A percentile compares a stretch with the other conserved stretches of the same genome.
These are phyloP conservation scores for Pungitius pungitius DNA, from an alignment of 2,113 vertebrate genomes.

Conservation along the genomic window DNA sequence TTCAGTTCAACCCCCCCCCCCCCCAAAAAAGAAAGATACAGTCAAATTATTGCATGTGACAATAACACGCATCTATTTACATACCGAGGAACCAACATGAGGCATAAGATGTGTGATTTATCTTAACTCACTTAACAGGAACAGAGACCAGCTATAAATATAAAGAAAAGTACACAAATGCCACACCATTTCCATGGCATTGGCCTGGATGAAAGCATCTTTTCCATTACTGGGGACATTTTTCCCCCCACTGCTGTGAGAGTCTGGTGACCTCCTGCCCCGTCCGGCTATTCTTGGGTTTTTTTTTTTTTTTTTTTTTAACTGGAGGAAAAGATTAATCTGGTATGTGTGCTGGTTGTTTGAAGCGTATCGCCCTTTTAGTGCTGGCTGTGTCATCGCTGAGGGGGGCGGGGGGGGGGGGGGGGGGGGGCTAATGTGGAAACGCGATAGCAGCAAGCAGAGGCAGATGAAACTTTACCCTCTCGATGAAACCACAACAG, in stretches of 20 bases:
- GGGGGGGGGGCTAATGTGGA: too few relatives aligned
- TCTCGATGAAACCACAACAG: too few relatives aligned
- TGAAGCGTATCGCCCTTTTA: too few relatives aligned
- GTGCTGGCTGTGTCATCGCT: not conserved
- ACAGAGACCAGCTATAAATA: not conserved
- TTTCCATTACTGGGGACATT: constrained; percentile 27
- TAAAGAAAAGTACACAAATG: too few relatives aligned
- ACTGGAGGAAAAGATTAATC: not conserved
- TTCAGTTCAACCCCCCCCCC: not conserved
- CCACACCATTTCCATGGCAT: too few relatives aligned
- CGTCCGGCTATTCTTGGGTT: not conserved
- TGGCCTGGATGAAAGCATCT: too few relatives aligned
- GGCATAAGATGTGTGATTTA: not conserved
- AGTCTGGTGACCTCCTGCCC: not conserved
- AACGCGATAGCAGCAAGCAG: too few relatives aligned
- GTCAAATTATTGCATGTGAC: not conserved
- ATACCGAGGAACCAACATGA: not conserved
- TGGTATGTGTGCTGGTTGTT: not conserved
- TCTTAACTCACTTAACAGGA: not conserved
- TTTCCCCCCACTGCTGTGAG: too few relatives aligned
- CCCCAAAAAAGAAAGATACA: not conserved
- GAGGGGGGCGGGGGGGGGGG: too few relatives aligned
- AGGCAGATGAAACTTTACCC: too few relatives aligned
- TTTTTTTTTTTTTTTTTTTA: not conserved
- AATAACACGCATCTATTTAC: not conserved